Percentiles rank a stretch among this genome's conserved stretches.
phyloP scores from a whole-genome alignment of 2,888 invertebrate species.

The Idaea biselata region DNA sequence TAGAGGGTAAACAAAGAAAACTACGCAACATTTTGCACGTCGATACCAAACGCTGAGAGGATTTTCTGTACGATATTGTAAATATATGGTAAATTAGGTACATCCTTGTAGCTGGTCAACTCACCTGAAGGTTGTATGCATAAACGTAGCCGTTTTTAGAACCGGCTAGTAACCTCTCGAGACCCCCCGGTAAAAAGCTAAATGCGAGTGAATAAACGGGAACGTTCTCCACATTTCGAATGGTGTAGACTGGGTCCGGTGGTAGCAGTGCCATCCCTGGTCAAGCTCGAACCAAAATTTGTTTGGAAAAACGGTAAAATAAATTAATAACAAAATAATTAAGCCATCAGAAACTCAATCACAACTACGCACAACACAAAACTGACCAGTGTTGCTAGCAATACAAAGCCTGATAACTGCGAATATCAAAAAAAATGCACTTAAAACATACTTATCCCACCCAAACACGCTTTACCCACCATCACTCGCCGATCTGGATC shows the following conservation, averaged over 20 bases:
- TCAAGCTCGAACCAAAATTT: conserved; percentile 74
- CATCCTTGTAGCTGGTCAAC: conserved; percentile 51
- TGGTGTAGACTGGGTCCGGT: conserved; percentile 88
- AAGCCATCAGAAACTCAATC: conserved; percentile 78
- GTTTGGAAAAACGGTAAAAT: conserved; percentile 65
- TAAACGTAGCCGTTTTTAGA: conserved; percentile 87
- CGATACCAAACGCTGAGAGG: conserved; percentile 27
- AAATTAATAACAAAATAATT: conserved; percentile 73
- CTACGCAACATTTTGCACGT: conserved; percentile 36
- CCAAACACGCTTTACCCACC: no score
- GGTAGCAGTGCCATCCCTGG: conserved; percentile 86
- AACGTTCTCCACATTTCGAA: conserved; percentile 85
- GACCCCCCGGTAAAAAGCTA: conserved; percentile 80
- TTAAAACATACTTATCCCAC: no score
- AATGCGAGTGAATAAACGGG: conserved; percentile 87
- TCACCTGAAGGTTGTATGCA: conserved; percentile 90
- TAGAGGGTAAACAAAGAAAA: conserved; percentile 65
- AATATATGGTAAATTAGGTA: conserved; percentile 32
- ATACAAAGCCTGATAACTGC: background rate
- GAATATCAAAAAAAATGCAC: no score
- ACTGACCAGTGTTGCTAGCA: conserved; percentile 49
- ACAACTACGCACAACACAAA: conserved; percentile 80
- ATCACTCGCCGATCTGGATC: no score
- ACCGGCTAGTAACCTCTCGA: conserved; percentile 85
- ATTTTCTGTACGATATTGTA: conserved; percentile 36